Conservation (phyloP, 2,888 invertebrate genomes). For the Callyntrura sp. region DNA sequence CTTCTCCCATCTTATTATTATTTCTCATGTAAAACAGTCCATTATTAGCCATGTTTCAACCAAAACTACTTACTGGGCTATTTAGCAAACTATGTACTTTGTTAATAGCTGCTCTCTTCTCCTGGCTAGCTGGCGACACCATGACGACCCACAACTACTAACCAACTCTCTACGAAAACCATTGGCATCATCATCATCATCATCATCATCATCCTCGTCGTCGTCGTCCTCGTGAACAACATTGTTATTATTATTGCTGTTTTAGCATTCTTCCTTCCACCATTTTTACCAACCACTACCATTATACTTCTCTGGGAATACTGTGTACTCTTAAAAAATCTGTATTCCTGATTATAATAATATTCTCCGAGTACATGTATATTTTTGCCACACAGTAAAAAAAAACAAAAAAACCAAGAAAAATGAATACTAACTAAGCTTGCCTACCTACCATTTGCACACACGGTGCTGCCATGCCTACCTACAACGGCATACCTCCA, state of each 20-base stretch:
- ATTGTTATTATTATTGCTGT: constrained; percentile 23
- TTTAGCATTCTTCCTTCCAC: background rate
- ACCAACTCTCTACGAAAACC: constrained; percentile 39
- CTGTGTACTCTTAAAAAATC: background rate
- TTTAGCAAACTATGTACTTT: constrained; percentile 65
- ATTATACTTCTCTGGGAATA: constrained; percentile 4
- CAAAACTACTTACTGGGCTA: constrained; percentile 18
- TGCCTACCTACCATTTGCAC: too few relatives aligned
- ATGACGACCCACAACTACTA: constrained; percentile 64
- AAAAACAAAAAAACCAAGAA: background rate
- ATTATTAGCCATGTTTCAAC: constrained; percentile 60
- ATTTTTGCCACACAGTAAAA: constrained; percentile 30
- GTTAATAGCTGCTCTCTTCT: constrained; percentile 52
- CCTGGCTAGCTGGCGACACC: constrained; percentile 68
- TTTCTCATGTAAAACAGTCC: constrained; percentile 70
- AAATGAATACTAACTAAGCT: background rate
- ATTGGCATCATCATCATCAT: constrained; percentile 9
- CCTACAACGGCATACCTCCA: too few relatives aligned
- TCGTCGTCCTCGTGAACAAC: constrained; percentile 6
- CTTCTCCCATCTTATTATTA: constrained; percentile 8
- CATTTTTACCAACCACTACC: background rate
- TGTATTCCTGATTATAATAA: background rate
- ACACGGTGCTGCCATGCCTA: too few relatives aligned
- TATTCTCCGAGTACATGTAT: background rate
- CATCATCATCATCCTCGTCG: background rate